A percentile compares a stretch with the other conserved stretches of the same genome.
Conservation (phyloP, 1,140 invertebrate genomes). For the Apis cerana region DNA sequence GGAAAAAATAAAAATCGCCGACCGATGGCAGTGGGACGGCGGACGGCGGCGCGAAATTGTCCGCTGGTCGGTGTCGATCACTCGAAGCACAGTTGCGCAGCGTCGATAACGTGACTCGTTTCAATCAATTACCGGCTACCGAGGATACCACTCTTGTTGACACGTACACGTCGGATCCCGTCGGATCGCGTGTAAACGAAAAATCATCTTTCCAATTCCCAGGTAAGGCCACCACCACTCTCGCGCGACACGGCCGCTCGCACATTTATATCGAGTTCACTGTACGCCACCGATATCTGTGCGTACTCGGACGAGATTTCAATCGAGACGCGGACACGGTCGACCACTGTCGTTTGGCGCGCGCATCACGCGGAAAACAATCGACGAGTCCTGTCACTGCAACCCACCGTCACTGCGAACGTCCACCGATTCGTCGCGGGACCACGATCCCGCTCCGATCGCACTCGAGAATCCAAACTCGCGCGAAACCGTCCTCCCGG, state of each 20-base stretch:
- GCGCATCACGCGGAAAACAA: constrained; percentile 11
- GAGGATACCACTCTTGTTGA: background rate
- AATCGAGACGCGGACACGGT: constrained; percentile 16
- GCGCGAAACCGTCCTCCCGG: too few species aligned
- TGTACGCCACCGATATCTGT: constrained; percentile 16
- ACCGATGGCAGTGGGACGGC: background rate
- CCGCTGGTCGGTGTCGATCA: background rate
- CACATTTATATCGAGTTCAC: constrained; percentile 28
- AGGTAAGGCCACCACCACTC: background rate
- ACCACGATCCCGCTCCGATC: constrained; percentile 25
- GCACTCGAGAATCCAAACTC: background rate
- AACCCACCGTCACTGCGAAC: background rate
- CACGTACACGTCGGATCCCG: background rate
- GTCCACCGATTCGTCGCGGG: background rate
- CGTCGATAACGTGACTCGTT: background rate
- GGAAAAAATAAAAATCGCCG: background rate
- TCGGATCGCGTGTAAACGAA: background rate
- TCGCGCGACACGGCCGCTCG: background rate
- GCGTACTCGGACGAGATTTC: background rate
- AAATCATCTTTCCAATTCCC: background rate
- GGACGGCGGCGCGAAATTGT: background rate
- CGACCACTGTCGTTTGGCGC: constrained; percentile 16
- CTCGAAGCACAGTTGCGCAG: background rate
- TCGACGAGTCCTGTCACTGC: constrained; percentile 3
- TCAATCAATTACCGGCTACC: constrained; percentile 2